phyloP scores from a whole-genome alignment of 2,113 vertebrate species.

The Poecile atricapillus region DNA sequence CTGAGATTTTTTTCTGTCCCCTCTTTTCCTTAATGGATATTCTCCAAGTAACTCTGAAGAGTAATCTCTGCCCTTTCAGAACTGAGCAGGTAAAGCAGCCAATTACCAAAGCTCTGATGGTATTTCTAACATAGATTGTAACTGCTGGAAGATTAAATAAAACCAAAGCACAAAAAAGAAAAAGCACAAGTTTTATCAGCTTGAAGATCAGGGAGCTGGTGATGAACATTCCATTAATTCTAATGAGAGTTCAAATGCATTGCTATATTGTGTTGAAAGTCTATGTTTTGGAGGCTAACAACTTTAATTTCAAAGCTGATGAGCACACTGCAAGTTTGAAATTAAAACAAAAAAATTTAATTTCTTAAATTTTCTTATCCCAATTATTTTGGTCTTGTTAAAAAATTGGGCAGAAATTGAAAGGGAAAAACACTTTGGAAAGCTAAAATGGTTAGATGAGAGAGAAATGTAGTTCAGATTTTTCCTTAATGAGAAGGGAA shows the following conservation, averaged over 20 bases:
- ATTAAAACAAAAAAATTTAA: neutral
- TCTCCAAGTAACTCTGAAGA: accelerated
- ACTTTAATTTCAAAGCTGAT: neutral
- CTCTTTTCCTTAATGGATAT: neutral
- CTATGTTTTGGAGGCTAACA: neutral
- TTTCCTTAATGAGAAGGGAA: neutral
- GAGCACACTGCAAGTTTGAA: neutral
- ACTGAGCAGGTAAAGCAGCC: neutral
- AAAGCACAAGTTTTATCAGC: neutral
- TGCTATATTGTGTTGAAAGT: neutral
- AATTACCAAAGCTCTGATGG: neutral
- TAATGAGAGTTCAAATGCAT: neutral
- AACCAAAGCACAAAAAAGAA: neutral
- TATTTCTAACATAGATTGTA: neutral
- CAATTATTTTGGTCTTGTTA: neutral
- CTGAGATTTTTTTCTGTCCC: neutral
- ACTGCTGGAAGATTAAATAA: neutral
- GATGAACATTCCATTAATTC: neutral
- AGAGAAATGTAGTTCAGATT: neutral
- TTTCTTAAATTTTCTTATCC: neutral
- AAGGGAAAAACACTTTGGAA: neutral
- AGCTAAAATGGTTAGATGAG: neutral
- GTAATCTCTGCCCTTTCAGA: neutral
- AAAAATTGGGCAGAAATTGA: neutral
- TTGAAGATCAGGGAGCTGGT: neutral